Evolutionary conservation across 1,140 invertebrate genomes (phyloP).

Genomic region (Papilio helenus): DNA sequence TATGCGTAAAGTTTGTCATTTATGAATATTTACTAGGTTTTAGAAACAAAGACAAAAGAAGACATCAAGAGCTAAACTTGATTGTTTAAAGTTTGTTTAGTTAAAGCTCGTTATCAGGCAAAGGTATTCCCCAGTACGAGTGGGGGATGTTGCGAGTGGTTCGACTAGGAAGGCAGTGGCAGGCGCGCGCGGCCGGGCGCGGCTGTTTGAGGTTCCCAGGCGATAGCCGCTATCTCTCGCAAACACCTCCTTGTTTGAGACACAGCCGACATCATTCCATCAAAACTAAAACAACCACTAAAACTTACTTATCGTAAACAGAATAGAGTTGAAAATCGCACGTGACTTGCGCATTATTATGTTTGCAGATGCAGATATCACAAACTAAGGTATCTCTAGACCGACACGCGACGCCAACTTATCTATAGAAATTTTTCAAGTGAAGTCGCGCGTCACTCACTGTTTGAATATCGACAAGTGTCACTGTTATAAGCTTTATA

Average conservation of each 20-base stretch:
- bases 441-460: conserved; percentile 69
- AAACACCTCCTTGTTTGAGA: conserved; percentile 78
- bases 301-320: background rate
- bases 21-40: background rate
- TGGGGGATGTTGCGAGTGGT: conserved; percentile 55
- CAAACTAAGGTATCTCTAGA: conserved; percentile 53
- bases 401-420: conserved; percentile 68
- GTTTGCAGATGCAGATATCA: conserved; percentile 47
- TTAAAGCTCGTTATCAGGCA: conserved; percentile 39
- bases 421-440: conserved; percentile 70
- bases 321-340: conserved; percentile 1
- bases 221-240: conserved; percentile 75
- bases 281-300: conserved; percentile 24
- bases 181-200: conserved; percentile 56
- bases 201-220: conserved; percentile 78
- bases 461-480: conserved; percentile 69
- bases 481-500: conserved; percentile 47
- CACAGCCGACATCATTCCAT: conserved; percentile 53
- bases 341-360: background rate
- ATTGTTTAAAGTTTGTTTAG: conserved; percentile 27
- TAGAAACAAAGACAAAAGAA: background rate
- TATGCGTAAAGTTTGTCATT: background rate
- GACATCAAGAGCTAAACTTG: conserved; percentile 7
- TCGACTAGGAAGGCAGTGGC: conserved; percentile 59
- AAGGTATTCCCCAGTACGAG: conserved; percentile 64